A percentile compares a stretch with the other conserved stretches of the same genome.
Conservation (phyloP, 2,797 vertebrate species). For the Carduelis carduelis region DNA sequence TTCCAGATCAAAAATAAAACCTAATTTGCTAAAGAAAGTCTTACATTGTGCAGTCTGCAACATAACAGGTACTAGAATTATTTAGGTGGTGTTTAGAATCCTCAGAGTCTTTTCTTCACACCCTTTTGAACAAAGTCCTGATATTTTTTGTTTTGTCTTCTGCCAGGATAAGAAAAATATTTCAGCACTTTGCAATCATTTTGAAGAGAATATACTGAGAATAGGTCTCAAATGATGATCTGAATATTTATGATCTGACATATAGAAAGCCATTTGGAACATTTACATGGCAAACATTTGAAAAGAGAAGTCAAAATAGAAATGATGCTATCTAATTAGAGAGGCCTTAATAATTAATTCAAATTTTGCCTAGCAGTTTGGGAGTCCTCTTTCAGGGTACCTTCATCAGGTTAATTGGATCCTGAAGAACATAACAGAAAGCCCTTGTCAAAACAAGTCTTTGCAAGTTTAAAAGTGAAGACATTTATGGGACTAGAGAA, state of each 20-base stretch:
- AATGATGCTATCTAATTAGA: neutral
- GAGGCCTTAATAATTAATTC: neutral
- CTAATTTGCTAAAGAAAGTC: constrained; percentile 45
- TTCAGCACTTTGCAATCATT: neutral
- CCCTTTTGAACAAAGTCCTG: neutral
- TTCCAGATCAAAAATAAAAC: constrained; percentile 50
- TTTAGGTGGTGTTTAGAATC: constrained; percentile 48
- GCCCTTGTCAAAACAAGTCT: neutral
- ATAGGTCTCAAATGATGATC: neutral
- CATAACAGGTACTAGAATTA: constrained; percentile 34
- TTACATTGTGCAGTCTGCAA: constrained; percentile 1
- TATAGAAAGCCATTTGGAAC: neutral
- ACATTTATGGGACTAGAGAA: neutral
- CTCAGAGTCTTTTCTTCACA: constrained; percentile 45
- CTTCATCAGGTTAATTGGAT: neutral
- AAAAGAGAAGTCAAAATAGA: neutral
- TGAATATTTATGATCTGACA: constrained; percentile 41
- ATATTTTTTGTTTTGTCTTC: constrained; percentile 35
- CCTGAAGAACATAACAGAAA: neutral
- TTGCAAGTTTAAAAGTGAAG: neutral
- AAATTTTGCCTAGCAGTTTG: neutral
- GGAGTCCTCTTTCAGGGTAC: neutral
- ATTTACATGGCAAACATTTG: constrained; percentile 28
- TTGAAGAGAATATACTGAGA: constrained; percentile 25
- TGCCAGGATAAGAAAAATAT: neutral